Evolutionary conservation across 2,888 invertebrate species (phyloP).

Genomic region (Pachymerium ferrugineum): DNA sequence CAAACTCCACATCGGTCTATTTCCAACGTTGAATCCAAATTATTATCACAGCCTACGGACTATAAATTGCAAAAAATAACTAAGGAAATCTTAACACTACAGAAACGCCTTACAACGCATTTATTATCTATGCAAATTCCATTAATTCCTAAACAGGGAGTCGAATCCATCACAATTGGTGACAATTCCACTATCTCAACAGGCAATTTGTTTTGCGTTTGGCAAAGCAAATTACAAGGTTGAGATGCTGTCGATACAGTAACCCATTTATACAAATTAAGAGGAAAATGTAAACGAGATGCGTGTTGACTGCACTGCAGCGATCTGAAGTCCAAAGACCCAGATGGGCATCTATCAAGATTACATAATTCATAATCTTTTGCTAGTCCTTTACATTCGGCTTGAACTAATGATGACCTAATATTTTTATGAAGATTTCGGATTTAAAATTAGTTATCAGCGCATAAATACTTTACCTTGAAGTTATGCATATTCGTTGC

Average conservation of each 20-base stretch:
- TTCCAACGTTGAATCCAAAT: neutral
- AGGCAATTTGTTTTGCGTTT: neutral
- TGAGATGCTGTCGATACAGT: neutral
- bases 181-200: neutral
- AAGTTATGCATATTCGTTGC: neutral
- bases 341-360: neutral
- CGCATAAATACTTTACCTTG: neutral
- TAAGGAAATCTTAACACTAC: too few species aligned
- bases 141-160: neutral
- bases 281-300: neutral
- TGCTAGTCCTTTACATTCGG: neutral
- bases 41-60: neutral
- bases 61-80: neutral
- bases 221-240: neutral
- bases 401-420: too few species aligned
- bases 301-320: neutral
- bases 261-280: neutral
- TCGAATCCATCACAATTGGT: neutral
- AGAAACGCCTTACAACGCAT: neutral
- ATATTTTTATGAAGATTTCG: too few species aligned
- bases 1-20: slow-evolving; percentile 54
- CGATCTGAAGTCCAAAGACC: neutral
- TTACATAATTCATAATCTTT: neutral
- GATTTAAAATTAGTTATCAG: neutral
- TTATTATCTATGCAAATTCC: neutral